Base-by-base conservation (phyloP, 2,888 invertebrate genomes). In the Hymenopus coronatus region DNA sequence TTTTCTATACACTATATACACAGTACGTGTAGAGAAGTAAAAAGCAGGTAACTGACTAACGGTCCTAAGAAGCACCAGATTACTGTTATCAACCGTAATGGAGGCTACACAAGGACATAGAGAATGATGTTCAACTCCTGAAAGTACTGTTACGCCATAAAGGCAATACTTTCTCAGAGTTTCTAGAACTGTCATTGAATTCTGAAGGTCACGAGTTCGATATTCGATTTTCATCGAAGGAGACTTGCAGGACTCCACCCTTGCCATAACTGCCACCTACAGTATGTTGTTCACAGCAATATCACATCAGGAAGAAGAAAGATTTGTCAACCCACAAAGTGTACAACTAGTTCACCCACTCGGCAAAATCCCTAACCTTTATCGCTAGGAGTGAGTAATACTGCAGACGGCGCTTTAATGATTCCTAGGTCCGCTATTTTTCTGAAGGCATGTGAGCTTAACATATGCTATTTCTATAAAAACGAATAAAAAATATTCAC, bases 271-370 rank as follows among this genome's bases (percentile, higher is more conserved):
- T 25, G 25, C 54, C 54, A 70, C 54, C 54, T 25, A 70, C 54
- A 70, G 15, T 20, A 8, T 70, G 54, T 70, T 70, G 54, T 70
- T 70, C 54, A 70, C 54, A 70, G 54, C 54, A 70, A 70, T 70
- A 70, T 70, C 54, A 70, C 40, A 70, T 70, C 54, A 70, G 54
- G 54, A 70, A 70, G 54, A 25, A 70, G 54, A 70, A 70, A 70
- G 54, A 70, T 70, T 70, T 82, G 28, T 82, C 87, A 82, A 82
- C 87, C 87, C 87, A 87, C 87, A 81, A 28, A 82, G 33, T 4
- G 30, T 20, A 30, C 30, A 87, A 87, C 87, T 82, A 87, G 87
- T 82, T 87, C 82, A 87, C 87, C 87, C 82, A 87, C 87, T 70
- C 54, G 54, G 20, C 20, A 70, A 70, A 70, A 70, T 25, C 25